phyloP scores from a whole-genome alignment of 2,888 invertebrate species.

The Thymelicus acteon region DNA sequence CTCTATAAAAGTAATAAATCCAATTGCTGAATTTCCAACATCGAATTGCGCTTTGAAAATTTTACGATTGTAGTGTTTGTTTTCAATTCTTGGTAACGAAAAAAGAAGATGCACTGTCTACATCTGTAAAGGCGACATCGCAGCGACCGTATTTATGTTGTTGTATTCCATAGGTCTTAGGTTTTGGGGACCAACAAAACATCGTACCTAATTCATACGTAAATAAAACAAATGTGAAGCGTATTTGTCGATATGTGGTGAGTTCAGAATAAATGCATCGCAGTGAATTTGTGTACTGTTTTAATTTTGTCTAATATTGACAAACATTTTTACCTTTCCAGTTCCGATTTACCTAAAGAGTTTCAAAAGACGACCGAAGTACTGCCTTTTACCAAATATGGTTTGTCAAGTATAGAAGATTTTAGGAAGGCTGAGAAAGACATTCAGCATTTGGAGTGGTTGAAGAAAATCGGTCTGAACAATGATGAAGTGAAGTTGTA shows the following conservation, averaged over 20 bases:
- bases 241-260: constrained; percentile 34
- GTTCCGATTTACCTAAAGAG: constrained; percentile 71
- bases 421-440: constrained; percentile 70
- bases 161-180: constrained; percentile 14
- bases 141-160: constrained; percentile 5
- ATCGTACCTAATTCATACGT: background rate
- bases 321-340: constrained; percentile 46
- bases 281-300: background rate
- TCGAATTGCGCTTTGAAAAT: background rate
- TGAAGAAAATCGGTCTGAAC: constrained; percentile 77
- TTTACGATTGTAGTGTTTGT: background rate
- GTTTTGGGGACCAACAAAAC: background rate
- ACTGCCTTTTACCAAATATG: constrained; percentile 72
- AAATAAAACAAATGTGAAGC: constrained; percentile 29
- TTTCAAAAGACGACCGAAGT: constrained; percentile 72
- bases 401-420: constrained; percentile 71
- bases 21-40: background rate
- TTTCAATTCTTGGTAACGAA: background rate
- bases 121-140: background rate
- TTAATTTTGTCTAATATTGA: background rate
- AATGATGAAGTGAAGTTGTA: constrained; percentile 80
- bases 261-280: constrained; percentile 5
- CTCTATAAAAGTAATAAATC: background rate
- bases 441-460: constrained; percentile 67
- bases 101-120: background rate